Base-by-base conservation (phyloP, 2,797 vertebrate species). In the Gorsachius magnificus region DNA sequence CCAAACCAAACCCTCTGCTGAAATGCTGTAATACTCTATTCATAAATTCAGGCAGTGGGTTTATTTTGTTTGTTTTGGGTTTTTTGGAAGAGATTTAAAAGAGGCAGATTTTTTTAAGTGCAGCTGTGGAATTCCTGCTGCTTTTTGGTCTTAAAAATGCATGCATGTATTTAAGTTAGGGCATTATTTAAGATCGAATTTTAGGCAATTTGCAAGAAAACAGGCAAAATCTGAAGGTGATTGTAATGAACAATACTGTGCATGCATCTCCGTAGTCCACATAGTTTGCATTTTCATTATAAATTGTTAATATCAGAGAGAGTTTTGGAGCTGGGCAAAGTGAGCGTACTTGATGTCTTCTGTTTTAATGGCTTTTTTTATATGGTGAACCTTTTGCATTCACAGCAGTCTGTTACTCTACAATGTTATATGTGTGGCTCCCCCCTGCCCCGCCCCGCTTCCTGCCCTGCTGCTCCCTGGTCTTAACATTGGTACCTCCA, bases 401-500 rank as follows among this genome's bases (percentile, higher is more conserved):
- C 28, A 3, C 21, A 22, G 18, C 64, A 33, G 16, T 68, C 31
- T 75, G 20, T 57, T 90, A 50, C n/a, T 87, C 50, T 76, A 6
- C 26, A 28, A 3, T 22, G 46, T 65, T 71, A 2, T 5, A 13
- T n/a, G 5, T 81, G n/a, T 83, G 36, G 21, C 35, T 51, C 9
- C 8, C 5, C 11, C 43, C 43, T 6, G 6, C 43, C 18, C 43
- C 14, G 17, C 43, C 43, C 45, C 68, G 26, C 24, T 53, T 19
- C 43, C 46, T 75, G 26, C 24, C 57, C 19, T 0, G 0, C 63
- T 1, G 1, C 24, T 69, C 33, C 15, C 45, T 26, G 22, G 46
- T 85, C 66, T 60, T 48, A 76, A 9, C 11, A 10, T 3, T 61
- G 72, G 2, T 46, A 16, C 43, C 31, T 79, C n/a, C 46, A 19